These are phyloP conservation scores for Tiaroga cobitis DNA, from an alignment of 2,797 vertebrate species.

Conservation along the genomic window DNA sequence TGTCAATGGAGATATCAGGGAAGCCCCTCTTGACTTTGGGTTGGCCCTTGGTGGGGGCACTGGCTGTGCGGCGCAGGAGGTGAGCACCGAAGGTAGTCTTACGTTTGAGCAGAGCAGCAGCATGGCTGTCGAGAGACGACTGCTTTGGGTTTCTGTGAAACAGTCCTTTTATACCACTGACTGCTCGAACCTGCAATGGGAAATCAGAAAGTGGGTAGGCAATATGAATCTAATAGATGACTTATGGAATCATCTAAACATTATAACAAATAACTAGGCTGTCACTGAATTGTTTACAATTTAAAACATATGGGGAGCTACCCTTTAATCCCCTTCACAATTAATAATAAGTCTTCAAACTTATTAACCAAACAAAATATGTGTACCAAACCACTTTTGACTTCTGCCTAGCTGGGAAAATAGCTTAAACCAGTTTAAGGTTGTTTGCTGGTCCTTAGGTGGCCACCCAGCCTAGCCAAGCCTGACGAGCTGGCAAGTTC, in stretches of 20 bases:
- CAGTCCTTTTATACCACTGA: slow-evolving; percentile 95
- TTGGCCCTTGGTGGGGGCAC: slow-evolving; percentile 94
- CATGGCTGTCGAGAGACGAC: slow-evolving; percentile 98
- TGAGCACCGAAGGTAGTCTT: slow-evolving; percentile 94
- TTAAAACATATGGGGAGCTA: neutral
- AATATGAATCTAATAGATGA: slow-evolving; percentile 11
- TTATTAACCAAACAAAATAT: neutral
- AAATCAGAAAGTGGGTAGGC: slow-evolving; percentile 3
- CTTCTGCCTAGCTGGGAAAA: neutral
- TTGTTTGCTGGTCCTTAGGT: neutral
- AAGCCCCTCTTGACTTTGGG: slow-evolving; percentile 89
- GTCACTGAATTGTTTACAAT: neutral
- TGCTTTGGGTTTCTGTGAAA: slow-evolving; percentile 99
- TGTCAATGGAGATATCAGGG: slow-evolving; percentile 86
- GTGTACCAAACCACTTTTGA: slow-evolving; percentile 1
- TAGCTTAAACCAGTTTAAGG: neutral
- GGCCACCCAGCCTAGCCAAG: neutral
- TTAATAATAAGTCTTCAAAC: neutral
- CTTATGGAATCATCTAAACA: slow-evolving; percentile 7
- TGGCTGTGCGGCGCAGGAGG: slow-evolving; percentile 93
- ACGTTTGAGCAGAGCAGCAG: slow-evolving; percentile 90
- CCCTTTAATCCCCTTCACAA: neutral
- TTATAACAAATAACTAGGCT: neutral
- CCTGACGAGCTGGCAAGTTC: neutral
- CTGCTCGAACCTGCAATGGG: slow-evolving; percentile 84